Percentiles rank a stretch among this genome's conserved stretches.
Conservation (phyloP, 1,140 invertebrate genomes). For the Ceratina calcarata region DNA sequence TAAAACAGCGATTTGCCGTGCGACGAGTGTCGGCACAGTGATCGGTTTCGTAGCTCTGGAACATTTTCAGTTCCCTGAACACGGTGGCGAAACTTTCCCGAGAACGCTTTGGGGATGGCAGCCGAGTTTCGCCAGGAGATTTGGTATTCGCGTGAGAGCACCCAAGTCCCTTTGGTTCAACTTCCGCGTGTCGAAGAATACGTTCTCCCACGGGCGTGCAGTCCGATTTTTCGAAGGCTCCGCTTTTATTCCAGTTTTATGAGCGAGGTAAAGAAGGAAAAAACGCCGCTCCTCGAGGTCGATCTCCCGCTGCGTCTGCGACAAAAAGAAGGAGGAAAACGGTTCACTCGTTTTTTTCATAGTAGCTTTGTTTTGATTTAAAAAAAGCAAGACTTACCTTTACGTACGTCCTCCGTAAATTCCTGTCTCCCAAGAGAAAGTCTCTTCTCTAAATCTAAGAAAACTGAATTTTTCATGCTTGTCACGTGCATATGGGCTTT, state of each 20-base stretch:
- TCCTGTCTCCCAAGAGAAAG: no score
- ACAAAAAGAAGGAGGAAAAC: not conserved
- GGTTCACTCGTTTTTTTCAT: not conserved
- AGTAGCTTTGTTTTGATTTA: no score
- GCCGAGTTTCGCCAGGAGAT: slow-evolving; percentile 19
- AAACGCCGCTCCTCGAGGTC: not conserved
- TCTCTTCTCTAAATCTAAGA: no score
- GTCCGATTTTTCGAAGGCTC: slow-evolving; percentile 7
- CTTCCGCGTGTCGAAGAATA: slow-evolving; percentile 7
- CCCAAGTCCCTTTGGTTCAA: not conserved
- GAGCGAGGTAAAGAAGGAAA: not conserved
- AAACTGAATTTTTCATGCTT: no score
- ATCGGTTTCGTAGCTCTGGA: not conserved
- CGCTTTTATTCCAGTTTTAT: slow-evolving; percentile 5
- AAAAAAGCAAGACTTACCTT: no score
- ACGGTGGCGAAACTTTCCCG: slow-evolving; percentile 4
- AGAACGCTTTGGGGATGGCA: not conserved
- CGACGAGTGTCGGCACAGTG: not conserved
- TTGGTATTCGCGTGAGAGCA: slow-evolving; percentile 29
- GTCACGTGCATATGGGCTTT: no score
- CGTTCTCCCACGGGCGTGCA: not conserved
- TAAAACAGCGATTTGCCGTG: slow-evolving; percentile 7
- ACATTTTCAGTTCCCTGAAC: not conserved
- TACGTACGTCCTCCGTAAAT: no score
- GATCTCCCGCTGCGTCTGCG: no score